Conservation (phyloP, 2,888 invertebrate genomes). For the Aethes cnicana region DNA sequence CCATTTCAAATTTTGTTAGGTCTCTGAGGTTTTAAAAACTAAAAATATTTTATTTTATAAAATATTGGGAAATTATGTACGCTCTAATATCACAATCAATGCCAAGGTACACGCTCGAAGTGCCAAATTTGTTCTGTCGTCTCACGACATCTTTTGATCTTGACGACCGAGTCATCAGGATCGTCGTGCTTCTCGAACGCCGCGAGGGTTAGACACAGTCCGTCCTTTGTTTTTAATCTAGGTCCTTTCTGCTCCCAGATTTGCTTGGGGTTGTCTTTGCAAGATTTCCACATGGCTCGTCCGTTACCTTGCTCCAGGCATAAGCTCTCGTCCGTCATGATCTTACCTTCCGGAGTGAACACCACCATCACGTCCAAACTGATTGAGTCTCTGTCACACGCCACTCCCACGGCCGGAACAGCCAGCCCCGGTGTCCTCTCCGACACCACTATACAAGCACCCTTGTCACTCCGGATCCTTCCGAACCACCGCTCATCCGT, state of each 20-base stretch:
- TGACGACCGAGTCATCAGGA: slow-evolving; percentile 69
- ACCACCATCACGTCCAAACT: slow-evolving; percentile 87
- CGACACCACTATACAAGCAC: slow-evolving; percentile 62
- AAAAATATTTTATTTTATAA: too few species aligned
- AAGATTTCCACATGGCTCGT: slow-evolving; percentile 87
- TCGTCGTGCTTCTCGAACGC: slow-evolving; percentile 49
- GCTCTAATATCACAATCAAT: slow-evolving; percentile 54
- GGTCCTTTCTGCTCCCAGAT: slow-evolving; percentile 85
- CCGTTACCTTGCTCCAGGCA: slow-evolving; percentile 88
- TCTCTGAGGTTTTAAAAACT: too few species aligned
- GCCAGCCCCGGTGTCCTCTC: slow-evolving; percentile 85
- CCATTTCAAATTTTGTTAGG: too few species aligned
- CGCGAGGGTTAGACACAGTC: slow-evolving; percentile 60
- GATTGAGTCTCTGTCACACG: slow-evolving; percentile 81
- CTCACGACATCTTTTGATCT: slow-evolving; percentile 82
- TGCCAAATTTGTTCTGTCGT: slow-evolving; percentile 86
- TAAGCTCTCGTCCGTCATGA: slow-evolving; percentile 94
- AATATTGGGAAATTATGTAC: slow-evolving; percentile 1
- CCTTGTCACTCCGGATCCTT: slow-evolving; percentile 84
- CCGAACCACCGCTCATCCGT: slow-evolving; percentile 94
- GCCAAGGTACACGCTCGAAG: slow-evolving; percentile 87
- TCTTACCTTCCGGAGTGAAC: slow-evolving; percentile 85
- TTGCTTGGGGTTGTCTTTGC: slow-evolving; percentile 85
- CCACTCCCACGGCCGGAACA: slow-evolving; percentile 85
- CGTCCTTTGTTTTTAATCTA: slow-evolving; percentile 58